Evolutionary conservation across 92 coral and sea anemone genomes (phyloP), one percentile per base, ranked within the genome.

Genomic region (Zoanthus sociatus): DNA sequence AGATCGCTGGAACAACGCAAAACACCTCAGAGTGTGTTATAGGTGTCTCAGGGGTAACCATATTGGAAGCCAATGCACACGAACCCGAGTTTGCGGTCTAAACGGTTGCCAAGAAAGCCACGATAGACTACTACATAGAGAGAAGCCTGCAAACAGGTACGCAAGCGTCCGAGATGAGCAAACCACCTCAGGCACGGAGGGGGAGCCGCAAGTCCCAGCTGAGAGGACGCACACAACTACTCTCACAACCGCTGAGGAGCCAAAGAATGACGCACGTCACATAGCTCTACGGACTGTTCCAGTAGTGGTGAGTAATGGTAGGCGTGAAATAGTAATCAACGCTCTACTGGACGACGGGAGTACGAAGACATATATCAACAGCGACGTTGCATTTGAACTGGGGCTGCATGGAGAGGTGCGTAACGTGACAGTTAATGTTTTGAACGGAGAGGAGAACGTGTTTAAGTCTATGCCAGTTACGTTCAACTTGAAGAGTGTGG

Each of bases 311-410:
- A 84, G 76, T 33, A 84, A 88, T 54, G 76, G 90, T 9, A 30
- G 66, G 16, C 63, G 82, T 0, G 72, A 50, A 61, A 14, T 88
- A 88, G 84, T 26, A 26, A 26, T 26, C 56, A 92, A 85, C 48
- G 94, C 90, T 16, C 76, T 88, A 46, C 68, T 85, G 51, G 94
- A 88, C 70, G 92, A 92, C 20, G 90, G 86, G 3, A 79, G 89
- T 46, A 91, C 89, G 30, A 91, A 88, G 53, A 88, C 87, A 9
- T 92, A 92, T 71, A 17, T 92, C 0, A 88, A 92, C 47, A 44
- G 73, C 71, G 92, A 88, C 82, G 90, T 82, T n/a, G 94, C 94
- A n/a, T 84, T 82, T 26, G 90, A 92, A 47, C 45, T 86, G 5
- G 90, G 68, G 13, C 73, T 91, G 51, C 86, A 88, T 32, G 90